phyloP scores from a whole-genome alignment of 64 coral and sea anemone genomes.

The Actinia tenebrosa region DNA sequence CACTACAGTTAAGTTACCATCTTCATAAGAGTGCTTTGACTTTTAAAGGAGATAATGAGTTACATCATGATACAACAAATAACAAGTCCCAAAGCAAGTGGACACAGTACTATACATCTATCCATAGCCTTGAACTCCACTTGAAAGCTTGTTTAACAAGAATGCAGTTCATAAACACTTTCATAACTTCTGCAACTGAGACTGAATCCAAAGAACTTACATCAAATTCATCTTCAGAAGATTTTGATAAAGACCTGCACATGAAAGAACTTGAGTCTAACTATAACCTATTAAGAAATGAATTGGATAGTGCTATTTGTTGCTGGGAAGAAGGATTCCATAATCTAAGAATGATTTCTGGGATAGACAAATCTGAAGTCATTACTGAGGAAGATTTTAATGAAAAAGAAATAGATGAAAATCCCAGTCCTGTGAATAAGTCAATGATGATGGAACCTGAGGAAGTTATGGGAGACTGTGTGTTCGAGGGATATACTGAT shows the following conservation, averaged over 20 bases:
- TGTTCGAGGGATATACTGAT: slow-evolving; percentile 90
- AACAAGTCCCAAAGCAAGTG: slow-evolving; percentile 12
- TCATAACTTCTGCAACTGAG: slow-evolving; percentile 16
- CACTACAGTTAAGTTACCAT: slow-evolving; percentile 65
- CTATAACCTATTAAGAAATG: slow-evolving; percentile 49
- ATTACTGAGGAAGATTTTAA: neutral
- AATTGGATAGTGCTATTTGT: slow-evolving; percentile 59
- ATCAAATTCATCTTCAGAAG: neutral
- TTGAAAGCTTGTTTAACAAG: slow-evolving; percentile 48
- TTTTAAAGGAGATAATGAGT: slow-evolving; percentile 7
- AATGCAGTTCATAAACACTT: slow-evolving; percentile 23
- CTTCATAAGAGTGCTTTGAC: slow-evolving; percentile 49
- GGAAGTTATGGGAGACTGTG: slow-evolving; percentile 28
- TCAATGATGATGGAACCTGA: neutral
- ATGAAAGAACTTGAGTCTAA: slow-evolving; percentile 17
- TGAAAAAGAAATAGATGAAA: neutral
- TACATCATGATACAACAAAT: neutral
- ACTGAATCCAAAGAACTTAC: slow-evolving; percentile 1
- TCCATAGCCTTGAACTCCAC: slow-evolving; percentile 80
- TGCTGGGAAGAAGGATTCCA: slow-evolving; percentile 76
- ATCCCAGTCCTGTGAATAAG: neutral
- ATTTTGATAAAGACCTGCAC: neutral
- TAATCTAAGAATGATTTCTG: slow-evolving; percentile 23
- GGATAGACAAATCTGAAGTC: neutral
- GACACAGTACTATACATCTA: slow-evolving; percentile 38